Conservation (phyloP, 2,888 invertebrate genomes). For the Alviniconcha strummeri region DNA sequence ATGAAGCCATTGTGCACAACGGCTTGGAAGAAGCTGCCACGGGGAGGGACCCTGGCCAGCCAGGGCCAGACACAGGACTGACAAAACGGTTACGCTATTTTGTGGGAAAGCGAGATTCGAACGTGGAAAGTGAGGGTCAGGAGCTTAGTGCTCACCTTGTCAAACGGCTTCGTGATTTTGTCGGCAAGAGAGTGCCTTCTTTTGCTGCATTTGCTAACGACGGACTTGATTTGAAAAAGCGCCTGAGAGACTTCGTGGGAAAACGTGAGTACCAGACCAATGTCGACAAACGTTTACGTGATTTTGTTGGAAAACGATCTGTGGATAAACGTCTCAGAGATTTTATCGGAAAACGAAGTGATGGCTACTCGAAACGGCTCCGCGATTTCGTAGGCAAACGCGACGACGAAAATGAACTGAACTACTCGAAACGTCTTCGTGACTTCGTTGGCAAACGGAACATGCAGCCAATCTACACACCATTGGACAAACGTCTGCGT, state of each 20-base stretch:
- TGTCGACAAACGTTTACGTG: slow-evolving; percentile 7
- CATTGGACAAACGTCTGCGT: slow-evolving; percentile 24
- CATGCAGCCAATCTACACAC: background rate
- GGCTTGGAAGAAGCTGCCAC: background rate
- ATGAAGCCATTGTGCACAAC: background rate
- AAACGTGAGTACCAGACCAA: background rate
- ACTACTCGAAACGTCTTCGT: slow-evolving; percentile 16
- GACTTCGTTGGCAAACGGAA: slow-evolving; percentile 34
- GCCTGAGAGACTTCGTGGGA: slow-evolving; percentile 14
- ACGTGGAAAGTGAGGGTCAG: too few relatives aligned
- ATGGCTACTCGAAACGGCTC: slow-evolving; percentile 27
- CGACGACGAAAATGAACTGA: background rate
- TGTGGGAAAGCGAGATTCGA: slow-evolving; percentile 16
- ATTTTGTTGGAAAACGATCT: slow-evolving; percentile 29
- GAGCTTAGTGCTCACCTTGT: background rate
- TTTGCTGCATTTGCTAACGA: background rate
- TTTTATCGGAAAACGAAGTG: slow-evolving; percentile 39
- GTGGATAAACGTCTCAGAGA: slow-evolving; percentile 39
- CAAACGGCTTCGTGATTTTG: background rate
- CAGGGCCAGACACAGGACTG: too few relatives aligned
- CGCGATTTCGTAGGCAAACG: slow-evolving; percentile 41
- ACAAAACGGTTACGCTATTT: slow-evolving; percentile 21
- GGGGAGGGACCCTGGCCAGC: background rate
- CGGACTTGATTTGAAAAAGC: background rate
- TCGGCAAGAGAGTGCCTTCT: background rate